Evolutionary conservation across 1,140 invertebrate genomes (phyloP).

Genomic region (Pseudomyrmex pallidus): DNA sequence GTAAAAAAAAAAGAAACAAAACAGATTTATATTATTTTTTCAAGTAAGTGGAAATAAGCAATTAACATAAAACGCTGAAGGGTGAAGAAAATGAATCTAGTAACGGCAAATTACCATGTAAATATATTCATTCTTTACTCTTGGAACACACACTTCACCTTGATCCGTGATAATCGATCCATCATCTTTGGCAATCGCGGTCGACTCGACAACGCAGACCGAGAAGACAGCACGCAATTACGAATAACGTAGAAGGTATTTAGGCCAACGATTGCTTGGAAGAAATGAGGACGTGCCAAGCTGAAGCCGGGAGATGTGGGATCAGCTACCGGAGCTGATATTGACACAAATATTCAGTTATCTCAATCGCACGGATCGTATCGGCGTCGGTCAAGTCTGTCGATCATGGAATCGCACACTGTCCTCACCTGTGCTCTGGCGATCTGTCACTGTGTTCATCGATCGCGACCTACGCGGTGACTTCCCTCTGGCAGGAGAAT

Average conservation of each 20-base stretch:
- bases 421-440: conserved; percentile 82
- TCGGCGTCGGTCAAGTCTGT: conserved; percentile 79
- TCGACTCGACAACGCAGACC: not conserved
- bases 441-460: conserved; percentile 80
- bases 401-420: conserved; percentile 79
- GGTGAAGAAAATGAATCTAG: no score
- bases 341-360: conserved; percentile 82
- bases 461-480: conserved; percentile 81
- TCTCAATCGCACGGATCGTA: conserved; percentile 78
- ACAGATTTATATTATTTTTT: no score
- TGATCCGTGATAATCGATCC: conserved; percentile 12
- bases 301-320: conserved; percentile 81
- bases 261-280: conserved; percentile 23
- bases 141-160: conserved; percentile 10
- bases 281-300: conserved; percentile 77
- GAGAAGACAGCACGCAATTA: not conserved
- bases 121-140: not conserved
- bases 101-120: not conserved
- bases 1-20: no score
- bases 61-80: no score
- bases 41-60: no score
- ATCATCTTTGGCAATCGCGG: conserved; percentile 47
- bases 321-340: conserved; percentile 84
- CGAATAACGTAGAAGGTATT: conserved; percentile 23
- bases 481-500: conserved; percentile 74